A percentile compares a stretch with the other conserved stretches of the same genome.
These are phyloP conservation scores for Pyrgilauda ruficollis DNA, from an alignment of 2,113 vertebrate species.

Conservation along the genomic window DNA sequence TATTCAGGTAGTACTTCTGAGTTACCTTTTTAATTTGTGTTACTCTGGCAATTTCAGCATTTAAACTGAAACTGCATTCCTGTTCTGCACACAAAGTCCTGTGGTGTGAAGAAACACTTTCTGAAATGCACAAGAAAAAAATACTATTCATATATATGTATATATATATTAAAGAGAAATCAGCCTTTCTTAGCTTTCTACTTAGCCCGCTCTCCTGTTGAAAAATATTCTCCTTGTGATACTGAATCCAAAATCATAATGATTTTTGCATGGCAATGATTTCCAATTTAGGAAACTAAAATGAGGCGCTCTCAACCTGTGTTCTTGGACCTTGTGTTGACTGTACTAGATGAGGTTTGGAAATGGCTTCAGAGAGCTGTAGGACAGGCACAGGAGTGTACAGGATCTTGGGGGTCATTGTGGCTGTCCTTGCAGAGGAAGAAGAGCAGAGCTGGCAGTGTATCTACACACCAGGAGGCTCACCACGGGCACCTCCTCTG, in stretches of 20 bases:
- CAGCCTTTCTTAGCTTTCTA: background rate
- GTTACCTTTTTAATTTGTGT: background rate
- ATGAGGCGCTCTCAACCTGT: background rate
- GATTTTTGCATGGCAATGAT: background rate
- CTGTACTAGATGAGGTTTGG: background rate
- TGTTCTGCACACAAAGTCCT: background rate
- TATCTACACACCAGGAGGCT: background rate
- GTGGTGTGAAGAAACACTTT: background rate
- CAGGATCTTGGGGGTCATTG: fast-evolving
- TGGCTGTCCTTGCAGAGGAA: background rate
- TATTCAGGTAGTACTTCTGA: slow-evolving; percentile 7
- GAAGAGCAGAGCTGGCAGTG: background rate
- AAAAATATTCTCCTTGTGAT: background rate
- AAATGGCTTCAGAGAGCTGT: background rate
- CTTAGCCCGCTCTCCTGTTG: background rate
- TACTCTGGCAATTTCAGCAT: background rate
- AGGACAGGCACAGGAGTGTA: background rate
- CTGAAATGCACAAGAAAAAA: background rate
- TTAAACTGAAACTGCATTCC: background rate
- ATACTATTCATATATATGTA: background rate
- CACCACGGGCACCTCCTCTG: background rate
- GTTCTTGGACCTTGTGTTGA: background rate
- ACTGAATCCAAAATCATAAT: background rate
- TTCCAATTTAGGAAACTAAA: background rate
- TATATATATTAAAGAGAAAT: background rate